phyloP scores from a whole-genome alignment of 1,140 invertebrate genomes.

The Oedothorax gibbosus region DNA sequence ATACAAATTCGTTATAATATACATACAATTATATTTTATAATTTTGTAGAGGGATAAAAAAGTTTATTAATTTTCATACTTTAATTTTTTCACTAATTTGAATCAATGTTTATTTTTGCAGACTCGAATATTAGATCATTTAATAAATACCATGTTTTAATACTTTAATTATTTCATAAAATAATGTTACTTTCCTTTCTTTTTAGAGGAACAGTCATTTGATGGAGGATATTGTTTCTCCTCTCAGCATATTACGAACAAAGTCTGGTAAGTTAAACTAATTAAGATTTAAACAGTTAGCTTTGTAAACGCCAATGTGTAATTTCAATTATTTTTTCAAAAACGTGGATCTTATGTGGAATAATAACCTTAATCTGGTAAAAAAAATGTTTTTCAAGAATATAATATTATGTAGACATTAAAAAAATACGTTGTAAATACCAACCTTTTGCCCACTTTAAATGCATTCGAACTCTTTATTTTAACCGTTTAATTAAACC shows the following conservation, averaged over 20 bases:
- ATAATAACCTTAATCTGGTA: not conserved
- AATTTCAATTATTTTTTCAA: not conserved
- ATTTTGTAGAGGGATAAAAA: not conserved
- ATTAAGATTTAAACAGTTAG: not conserved
- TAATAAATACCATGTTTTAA: not conserved
- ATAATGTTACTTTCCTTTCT: not conserved
- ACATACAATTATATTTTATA: no score
- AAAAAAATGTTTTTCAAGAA: no score
- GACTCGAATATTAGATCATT: not conserved
- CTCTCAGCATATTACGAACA: slow-evolving; percentile 55
- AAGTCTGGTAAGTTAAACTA: slow-evolving; percentile 34
- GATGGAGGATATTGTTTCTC: slow-evolving; percentile 64
- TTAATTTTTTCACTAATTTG: not conserved
- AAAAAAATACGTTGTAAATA: no score
- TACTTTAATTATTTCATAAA: not conserved
- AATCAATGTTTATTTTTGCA: not conserved
- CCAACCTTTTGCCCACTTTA: no score
- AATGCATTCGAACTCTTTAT: no score
- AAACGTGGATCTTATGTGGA: not conserved
- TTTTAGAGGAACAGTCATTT: slow-evolving; percentile 62
- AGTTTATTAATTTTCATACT: not conserved
- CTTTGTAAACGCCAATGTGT: no score
- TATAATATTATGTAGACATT: no score
- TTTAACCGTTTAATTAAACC: no score
- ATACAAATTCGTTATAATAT: no score